These are phyloP conservation scores for Oreochromis grahami DNA, from an alignment of 2,797 vertebrate species.

Conservation along the genomic window DNA sequence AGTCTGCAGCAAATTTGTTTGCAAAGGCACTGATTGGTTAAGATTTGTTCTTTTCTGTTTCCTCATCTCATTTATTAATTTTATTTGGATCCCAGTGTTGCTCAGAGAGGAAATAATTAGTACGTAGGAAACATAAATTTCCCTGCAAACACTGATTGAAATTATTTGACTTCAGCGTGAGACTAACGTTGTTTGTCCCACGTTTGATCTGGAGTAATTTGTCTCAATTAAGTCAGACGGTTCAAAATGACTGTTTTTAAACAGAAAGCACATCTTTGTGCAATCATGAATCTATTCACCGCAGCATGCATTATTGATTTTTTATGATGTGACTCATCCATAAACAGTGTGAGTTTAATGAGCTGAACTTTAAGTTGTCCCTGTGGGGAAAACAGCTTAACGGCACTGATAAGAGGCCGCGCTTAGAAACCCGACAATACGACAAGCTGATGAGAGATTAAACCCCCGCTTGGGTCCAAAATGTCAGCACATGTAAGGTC, in stretches of 20 bases:
- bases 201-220: neutral
- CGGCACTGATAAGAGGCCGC: neutral
- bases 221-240: neutral
- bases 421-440: neutral
- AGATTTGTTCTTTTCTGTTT: neutral
- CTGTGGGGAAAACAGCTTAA: neutral
- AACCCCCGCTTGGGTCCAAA: neutral
- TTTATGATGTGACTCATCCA: neutral
- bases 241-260: accelerated
- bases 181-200: accelerated
- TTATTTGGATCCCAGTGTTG: neutral
- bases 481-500: neutral
- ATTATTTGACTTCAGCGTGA: accelerated
- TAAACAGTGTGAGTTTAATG: neutral
- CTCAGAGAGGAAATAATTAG: neutral
- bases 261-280: neutral
- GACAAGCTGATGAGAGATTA: neutral
- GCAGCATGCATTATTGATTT: neutral
- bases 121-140: accelerated
- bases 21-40: neutral
- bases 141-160: neutral
- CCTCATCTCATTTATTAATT: neutral
- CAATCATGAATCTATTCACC: neutral
- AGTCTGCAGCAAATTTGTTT: neutral
- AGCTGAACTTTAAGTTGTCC: neutral